Base-by-base conservation (phyloP, 2,113 vertebrate genomes). In the Nymphicus hollandicus region DNA sequence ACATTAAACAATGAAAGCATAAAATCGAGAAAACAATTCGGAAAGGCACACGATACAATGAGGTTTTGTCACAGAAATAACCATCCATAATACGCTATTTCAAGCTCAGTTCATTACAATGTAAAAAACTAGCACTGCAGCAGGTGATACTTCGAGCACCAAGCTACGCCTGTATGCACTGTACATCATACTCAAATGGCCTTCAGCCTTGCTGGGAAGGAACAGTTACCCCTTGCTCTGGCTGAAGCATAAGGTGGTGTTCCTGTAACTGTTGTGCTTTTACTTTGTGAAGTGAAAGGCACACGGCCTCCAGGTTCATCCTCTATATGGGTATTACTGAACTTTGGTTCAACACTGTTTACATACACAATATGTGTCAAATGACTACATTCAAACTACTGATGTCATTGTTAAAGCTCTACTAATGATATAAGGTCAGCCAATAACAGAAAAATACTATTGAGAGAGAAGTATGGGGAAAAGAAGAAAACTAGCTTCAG, bases 21-120 rank as follows among this genome's bases (percentile, higher is more conserved):
- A 72, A 85, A 95, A 60, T 37, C 11, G 53, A 87, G 66, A 72
- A 88, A 88, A 93, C 93, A 86, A 52, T 85, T 87, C 20, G 11
- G 61, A 89, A 96, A 95, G 94, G 94, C 92, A 87, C 86, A 92
- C 81, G 4, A 87, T 95, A 95, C 95, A 96, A 43, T 71, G 86
- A 31, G 41, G 28, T 74, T 92, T 89, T 49, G 66, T 79, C 84
- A 95, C 94, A 87, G 78, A 87, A 92, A 60, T 27, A 89, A 83
- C 84, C 5, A 84, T 74, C 71, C 89, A 41, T 14, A 71, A 47
- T 31, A 80, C 76, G 74, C 74, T 18, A 46, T 6, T 55, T 77
- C 86, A 83, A 83, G 50, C 82, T 77, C 63, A 13, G 35, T 83
- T 92, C 39, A 81, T 84, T 78, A 96, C 89, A 68, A 66, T 14